phyloP scores from a whole-genome alignment of 2,888 invertebrate genomes.

The Epicampocera succincta region DNA sequence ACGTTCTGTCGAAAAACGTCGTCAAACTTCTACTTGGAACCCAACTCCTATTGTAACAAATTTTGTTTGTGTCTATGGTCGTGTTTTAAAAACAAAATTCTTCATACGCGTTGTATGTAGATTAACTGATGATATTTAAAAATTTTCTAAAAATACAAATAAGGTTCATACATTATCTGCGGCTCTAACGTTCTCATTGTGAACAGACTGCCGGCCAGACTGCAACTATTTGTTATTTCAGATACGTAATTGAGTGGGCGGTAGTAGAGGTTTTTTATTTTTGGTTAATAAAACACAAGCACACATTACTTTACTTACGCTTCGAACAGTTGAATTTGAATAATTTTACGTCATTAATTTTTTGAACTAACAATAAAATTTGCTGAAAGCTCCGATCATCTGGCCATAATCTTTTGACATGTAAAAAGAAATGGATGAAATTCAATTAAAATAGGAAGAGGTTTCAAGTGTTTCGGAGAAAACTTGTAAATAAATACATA shows the following conservation, averaged over 20 bases:
- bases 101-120: too few species aligned
- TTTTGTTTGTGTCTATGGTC: too few species aligned
- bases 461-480: neutral
- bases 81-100: too few species aligned
- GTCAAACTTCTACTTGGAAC: too few species aligned
- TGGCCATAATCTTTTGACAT: conserved; percentile 46
- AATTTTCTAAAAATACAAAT: too few species aligned
- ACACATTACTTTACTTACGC: neutral
- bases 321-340: conserved; percentile 10
- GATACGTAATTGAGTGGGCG: conserved; percentile 32
- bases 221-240: neutral
- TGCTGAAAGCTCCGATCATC: conserved; percentile 7
- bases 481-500: neutral
- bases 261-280: conserved; percentile 36
- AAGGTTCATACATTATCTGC: too few species aligned
- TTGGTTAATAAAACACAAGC: neutral
- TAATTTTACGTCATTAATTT: conserved; percentile 47
- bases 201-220: neutral
- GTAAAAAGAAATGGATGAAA: conserved; percentile 26
- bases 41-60: too few species aligned
- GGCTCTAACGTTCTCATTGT: too few species aligned
- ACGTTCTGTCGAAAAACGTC: too few species aligned
- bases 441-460: conserved; percentile 1
- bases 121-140: too few species aligned
- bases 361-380: neutral